Evolutionary conservation across 2,888 invertebrate genomes (phyloP).

Genomic region (Acholoe squamosa): DNA sequence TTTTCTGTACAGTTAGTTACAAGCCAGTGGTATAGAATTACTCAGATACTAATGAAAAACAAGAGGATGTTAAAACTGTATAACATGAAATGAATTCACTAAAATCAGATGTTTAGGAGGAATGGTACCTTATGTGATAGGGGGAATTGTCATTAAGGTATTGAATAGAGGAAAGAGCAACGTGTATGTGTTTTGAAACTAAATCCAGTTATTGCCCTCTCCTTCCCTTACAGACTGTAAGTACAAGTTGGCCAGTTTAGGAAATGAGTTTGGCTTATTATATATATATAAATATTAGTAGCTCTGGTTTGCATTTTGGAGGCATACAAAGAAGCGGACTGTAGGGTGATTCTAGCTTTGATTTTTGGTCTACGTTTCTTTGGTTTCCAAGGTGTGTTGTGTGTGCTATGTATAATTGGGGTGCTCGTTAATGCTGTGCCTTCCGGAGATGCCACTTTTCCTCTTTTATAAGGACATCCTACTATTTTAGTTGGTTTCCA

Average conservation of each 20-base stretch:
- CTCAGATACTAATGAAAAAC: no score
- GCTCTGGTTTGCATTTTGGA: slow-evolving; percentile 27
- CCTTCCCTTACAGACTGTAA: slow-evolving; percentile 29
- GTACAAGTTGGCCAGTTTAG: neutral
- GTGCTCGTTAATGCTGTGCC: neutral
- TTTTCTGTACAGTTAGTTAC: neutral
- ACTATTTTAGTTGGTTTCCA: no score
- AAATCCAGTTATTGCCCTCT: neutral
- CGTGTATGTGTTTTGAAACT: neutral
- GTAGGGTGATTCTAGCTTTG: slow-evolving; percentile 8
- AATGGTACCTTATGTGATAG: no score
- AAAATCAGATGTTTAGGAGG: no score
- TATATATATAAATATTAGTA: neutral
- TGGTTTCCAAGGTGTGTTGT: neutral
- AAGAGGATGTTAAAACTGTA: no score
- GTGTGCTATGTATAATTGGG: neutral
- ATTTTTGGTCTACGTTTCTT: neutral
- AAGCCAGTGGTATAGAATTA: no score
- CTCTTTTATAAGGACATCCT: no score
- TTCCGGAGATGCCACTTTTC: no score
- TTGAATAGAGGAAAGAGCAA: neutral
- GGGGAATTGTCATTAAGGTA: no score
- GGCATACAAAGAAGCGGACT: slow-evolving; percentile 17
- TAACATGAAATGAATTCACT: no score
- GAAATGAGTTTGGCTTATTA: neutral